These are phyloP conservation scores for Eulemur macaco DNA, from an alignment of 2,113 vertebrate genomes.

Conservation along the genomic window DNA sequence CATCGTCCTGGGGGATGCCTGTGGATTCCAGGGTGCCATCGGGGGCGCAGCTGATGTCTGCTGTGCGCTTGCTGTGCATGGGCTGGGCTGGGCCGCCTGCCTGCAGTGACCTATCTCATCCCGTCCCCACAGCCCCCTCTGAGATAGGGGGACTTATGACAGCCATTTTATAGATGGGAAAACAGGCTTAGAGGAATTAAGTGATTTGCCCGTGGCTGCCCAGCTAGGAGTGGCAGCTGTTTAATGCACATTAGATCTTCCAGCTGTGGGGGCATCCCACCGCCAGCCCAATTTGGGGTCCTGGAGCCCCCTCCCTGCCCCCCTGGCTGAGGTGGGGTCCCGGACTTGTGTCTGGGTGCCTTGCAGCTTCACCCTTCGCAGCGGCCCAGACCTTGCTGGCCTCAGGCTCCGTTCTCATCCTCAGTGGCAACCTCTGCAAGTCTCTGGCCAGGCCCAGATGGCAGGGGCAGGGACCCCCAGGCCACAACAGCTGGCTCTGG, in stretches of 20 bases:
- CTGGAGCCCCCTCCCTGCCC: background rate
- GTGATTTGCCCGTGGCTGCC: background rate
- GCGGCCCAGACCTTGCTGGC: accelerated
- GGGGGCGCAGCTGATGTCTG: accelerated
- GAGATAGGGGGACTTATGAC: background rate
- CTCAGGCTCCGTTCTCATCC: background rate
- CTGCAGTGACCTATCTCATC: background rate
- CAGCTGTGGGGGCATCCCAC: accelerated
- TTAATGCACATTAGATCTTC: accelerated
- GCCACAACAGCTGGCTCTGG: background rate
- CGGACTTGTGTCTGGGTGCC: accelerated
- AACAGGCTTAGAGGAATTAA: background rate
- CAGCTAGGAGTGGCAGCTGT: background rate
- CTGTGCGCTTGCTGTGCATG: background rate
- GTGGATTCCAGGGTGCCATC: accelerated
- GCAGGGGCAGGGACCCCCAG: background rate
- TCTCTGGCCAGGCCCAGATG: background rate
- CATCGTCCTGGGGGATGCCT: accelerated
- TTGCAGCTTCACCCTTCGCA: background rate
- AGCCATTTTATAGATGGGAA: background rate
- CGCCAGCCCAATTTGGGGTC: background rate
- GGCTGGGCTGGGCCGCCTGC: accelerated
- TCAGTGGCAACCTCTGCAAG: accelerated
- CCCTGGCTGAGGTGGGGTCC: background rate
- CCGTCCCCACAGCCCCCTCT: accelerated